phyloP scores from a whole-genome alignment of 2,797 vertebrate species.

The Sebastes cheni region DNA sequence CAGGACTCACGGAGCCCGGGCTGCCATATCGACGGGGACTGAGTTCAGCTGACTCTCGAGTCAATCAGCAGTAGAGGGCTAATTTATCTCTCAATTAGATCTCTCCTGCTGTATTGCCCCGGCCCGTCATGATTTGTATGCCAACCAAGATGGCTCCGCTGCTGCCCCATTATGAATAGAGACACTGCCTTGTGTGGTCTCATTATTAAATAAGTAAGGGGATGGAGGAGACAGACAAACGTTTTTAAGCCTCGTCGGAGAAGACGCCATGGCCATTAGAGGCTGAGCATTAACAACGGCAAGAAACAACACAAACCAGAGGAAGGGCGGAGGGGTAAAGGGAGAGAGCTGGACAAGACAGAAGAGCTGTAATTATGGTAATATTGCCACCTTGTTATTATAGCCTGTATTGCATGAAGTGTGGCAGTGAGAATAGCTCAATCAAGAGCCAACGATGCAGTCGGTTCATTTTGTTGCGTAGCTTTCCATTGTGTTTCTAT shows the following conservation, averaged over 20 bases:
- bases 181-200: slow-evolving; percentile 83
- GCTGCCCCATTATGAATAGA: slow-evolving; percentile 85
- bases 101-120: slow-evolving; percentile 65
- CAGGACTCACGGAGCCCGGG: slow-evolving; percentile 33
- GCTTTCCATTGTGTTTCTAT: slow-evolving; percentile 16
- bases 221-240: slow-evolving; percentile 85
- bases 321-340: slow-evolving; percentile 5
- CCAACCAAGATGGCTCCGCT: slow-evolving; percentile 74
- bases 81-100: slow-evolving; percentile 82
- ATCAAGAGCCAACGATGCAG: slow-evolving; percentile 23
- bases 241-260: slow-evolving; percentile 80
- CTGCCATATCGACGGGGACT: slow-evolving; percentile 64
- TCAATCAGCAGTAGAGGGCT: slow-evolving; percentile 73
- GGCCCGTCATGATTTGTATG: slow-evolving; percentile 71
- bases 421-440: slow-evolving; percentile 20
- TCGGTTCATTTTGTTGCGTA: slow-evolving; percentile 16
- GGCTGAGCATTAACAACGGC: slow-evolving; percentile 80
- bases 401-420: slow-evolving; percentile 64
- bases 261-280: slow-evolving; percentile 88
- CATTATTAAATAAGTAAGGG: slow-evolving; percentile 87
- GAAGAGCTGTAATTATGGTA: slow-evolving; percentile 72
- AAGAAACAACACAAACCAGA: slow-evolving; percentile 70
- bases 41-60: slow-evolving; percentile 65
- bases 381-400: slow-evolving; percentile 80
- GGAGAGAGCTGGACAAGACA: slow-evolving; percentile 23